These are phyloP conservation scores for Lampropteryx suffumata DNA, from an alignment of 2,888 invertebrate genomes.

Conservation along the genomic window DNA sequence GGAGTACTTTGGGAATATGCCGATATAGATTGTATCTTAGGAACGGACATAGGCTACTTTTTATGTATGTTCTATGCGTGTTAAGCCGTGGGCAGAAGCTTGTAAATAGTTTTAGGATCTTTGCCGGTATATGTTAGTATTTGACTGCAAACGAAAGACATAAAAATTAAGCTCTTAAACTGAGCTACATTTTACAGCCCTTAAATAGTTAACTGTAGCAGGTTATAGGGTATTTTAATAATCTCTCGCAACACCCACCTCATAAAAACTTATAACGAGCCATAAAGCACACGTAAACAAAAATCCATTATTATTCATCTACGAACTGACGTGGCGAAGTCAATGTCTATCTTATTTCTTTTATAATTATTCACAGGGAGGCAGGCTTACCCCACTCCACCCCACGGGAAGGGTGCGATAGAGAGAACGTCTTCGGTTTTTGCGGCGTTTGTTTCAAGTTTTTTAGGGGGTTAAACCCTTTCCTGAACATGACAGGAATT, in stretches of 20 bases:
- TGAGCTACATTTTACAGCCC: constrained; percentile 1
- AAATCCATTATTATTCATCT: constrained; percentile 81
- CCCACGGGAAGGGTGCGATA: constrained; percentile 59
- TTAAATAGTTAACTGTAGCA: constrained; percentile 6
- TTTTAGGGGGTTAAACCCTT: constrained; percentile 82
- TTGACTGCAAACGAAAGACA: neutral
- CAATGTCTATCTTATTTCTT: constrained; percentile 83
- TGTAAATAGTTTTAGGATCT: no score
- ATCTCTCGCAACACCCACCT: constrained; percentile 52
- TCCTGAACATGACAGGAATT: constrained; percentile 83
- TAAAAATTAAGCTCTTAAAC: constrained; percentile 10
- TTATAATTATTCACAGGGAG: constrained; percentile 79
- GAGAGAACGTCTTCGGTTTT: constrained; percentile 81
- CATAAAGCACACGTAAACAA: constrained; percentile 76
- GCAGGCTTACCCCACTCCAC: constrained; percentile 35
- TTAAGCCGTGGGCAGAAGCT: no score
- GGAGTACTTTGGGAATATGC: no score
- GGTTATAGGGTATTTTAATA: constrained; percentile 44
- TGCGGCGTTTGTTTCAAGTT: constrained; percentile 83
- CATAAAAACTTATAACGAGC: constrained; percentile 57
- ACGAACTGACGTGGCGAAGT: constrained; percentile 75
- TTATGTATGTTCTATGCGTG: no score
- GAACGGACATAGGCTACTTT: no score
- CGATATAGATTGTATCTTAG: no score
- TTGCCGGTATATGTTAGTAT: no score